These are phyloP conservation scores for Agriopis marginaria DNA, from an alignment of 2,888 invertebrate genomes.

Conservation along the genomic window DNA sequence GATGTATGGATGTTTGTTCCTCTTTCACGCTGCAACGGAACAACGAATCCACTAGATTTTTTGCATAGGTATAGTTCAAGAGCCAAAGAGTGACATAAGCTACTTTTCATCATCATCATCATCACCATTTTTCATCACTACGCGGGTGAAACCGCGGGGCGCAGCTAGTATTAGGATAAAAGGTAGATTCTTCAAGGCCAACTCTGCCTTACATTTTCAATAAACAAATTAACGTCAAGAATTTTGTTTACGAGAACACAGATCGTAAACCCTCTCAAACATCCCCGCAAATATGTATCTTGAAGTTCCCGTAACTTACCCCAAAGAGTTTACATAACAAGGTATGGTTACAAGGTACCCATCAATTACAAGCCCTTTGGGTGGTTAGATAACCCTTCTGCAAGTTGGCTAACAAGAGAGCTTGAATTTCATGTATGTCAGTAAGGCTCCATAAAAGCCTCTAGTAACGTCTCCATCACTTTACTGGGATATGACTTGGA, in stretches of 20 bases:
- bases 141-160: too few relatives aligned
- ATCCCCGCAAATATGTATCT: constrained; percentile 26
- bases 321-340: constrained; percentile 28
- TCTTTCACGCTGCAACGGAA: too few relatives aligned
- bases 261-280: constrained; percentile 13
- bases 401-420: constrained; percentile 17
- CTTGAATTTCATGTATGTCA: constrained; percentile 4
- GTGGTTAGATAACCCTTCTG: constrained; percentile 23
- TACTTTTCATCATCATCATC: too few relatives aligned
- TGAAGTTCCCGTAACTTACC: constrained; percentile 16
- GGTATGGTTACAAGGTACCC: constrained; percentile 26
- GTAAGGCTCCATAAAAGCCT: neutral
- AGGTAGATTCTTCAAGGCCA: neutral
- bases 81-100: too few relatives aligned
- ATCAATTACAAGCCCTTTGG: constrained; percentile 27
- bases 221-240: constrained; percentile 11
- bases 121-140: too few relatives aligned
- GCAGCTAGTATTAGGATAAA: too few relatives aligned
- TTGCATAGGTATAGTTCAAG: too few relatives aligned
- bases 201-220: neutral
- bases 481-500: too few relatives aligned
- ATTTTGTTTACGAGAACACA: constrained; percentile 19
- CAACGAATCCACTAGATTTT: too few relatives aligned
- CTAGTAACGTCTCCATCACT: too few relatives aligned
- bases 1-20: too few relatives aligned